Conservation (phyloP, 2,888 invertebrate species). For the Stenchaetothrips biformis region DNA sequence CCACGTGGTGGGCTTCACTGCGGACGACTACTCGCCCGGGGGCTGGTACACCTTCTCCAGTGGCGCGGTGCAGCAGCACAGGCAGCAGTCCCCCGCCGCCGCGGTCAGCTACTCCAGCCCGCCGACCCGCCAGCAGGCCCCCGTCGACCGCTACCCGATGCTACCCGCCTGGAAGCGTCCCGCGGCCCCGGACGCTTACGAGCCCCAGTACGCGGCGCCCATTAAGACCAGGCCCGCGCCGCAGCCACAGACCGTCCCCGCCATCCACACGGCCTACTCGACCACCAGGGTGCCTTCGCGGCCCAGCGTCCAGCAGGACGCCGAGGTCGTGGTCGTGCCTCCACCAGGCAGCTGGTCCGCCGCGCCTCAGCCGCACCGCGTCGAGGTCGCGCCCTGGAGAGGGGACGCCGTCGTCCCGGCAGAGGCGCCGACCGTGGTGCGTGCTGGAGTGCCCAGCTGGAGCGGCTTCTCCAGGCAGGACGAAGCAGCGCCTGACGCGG, state of each 20-base stretch:
- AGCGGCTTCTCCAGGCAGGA: too few relatives aligned
- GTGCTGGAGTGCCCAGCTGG: too few relatives aligned
- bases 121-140: not conserved
- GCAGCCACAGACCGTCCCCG: not conserved
- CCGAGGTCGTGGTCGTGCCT: too few relatives aligned
- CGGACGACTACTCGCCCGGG: not conserved
- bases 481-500: too few relatives aligned
- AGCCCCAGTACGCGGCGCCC: not conserved
- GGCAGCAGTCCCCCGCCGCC: not conserved
- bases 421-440: too few relatives aligned
- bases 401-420: too few relatives aligned
- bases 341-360: too few relatives aligned
- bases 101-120: not conserved
- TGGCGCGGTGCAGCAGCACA: too few relatives aligned
- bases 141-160: not conserved
- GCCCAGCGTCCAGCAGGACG: too few relatives aligned
- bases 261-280: not conserved
- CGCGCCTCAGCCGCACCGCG: too few relatives aligned
- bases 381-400: too few relatives aligned
- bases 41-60: constrained; percentile 7
- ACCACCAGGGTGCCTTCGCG: not conserved
- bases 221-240: not conserved
- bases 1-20: not conserved
- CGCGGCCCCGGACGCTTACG: not conserved
- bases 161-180: not conserved